These are phyloP conservation scores for Agelaius tricolor DNA, from an alignment of 2,113 vertebrate species.

Conservation along the genomic window DNA sequence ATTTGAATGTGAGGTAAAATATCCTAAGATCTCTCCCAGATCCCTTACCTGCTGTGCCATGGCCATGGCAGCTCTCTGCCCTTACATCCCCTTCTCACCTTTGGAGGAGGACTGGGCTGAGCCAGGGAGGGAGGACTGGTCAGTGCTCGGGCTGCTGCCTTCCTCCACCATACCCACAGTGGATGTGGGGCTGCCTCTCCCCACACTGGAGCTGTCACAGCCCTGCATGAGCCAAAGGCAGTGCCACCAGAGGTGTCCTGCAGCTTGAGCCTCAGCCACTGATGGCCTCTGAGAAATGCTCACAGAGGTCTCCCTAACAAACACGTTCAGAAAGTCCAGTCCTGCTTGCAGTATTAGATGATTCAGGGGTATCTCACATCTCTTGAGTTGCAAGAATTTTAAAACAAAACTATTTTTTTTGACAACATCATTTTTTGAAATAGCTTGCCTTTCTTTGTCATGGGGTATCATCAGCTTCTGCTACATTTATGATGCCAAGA, in stretches of 20 bases:
- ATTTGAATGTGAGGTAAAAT: not conserved
- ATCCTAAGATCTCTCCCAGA: not conserved
- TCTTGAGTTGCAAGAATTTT: not conserved
- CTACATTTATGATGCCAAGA: not conserved
- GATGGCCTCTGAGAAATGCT: not conserved
- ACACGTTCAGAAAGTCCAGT: not conserved
- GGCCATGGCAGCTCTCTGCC: not conserved
- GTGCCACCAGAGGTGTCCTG: not conserved
- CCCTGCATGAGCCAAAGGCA: not conserved
- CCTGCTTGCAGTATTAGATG: not conserved
- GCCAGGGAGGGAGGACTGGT: not conserved
- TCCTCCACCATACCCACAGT: accelerated
- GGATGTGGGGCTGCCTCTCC: not conserved
- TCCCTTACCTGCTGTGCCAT: not conserved
- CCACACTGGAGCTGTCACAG: not conserved
- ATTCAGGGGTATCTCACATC: accelerated
- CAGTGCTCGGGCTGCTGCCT: not conserved
- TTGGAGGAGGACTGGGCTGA: not conserved
- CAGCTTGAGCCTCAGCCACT: not conserved
- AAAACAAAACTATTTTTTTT: not conserved
- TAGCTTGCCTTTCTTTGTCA: not conserved
- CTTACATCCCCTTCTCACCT: not conserved
- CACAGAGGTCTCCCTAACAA: not conserved
- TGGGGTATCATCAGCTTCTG: not conserved
- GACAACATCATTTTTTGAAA: not conserved